phyloP scores from a whole-genome alignment of 2,888 invertebrate genomes.

The Microplitis deprimator region DNA sequence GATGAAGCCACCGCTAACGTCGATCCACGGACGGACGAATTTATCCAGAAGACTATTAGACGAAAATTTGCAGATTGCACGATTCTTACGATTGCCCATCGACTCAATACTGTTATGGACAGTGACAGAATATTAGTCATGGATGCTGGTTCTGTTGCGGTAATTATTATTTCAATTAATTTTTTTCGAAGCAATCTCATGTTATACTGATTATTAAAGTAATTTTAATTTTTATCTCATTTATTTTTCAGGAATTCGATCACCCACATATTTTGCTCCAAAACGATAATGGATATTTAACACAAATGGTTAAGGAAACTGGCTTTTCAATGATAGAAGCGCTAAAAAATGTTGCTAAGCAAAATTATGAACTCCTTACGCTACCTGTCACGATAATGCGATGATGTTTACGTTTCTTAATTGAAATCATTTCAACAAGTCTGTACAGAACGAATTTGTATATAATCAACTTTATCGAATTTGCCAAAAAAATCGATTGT shows the following conservation, averaged over 20 bases:
- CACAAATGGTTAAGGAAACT: constrained; percentile 78
- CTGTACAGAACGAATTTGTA: too few relatives aligned
- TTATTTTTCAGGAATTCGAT: constrained; percentile 76
- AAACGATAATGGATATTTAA: constrained; percentile 73
- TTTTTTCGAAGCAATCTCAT: background rate
- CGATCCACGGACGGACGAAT: constrained; percentile 81
- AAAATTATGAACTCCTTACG: constrained; percentile 62
- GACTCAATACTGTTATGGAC: constrained; percentile 78
- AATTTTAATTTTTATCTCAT: background rate
- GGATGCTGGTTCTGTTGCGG: constrained; percentile 73
- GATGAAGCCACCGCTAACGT: constrained; percentile 96
- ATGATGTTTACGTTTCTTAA: constrained; percentile 14
- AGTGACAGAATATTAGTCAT: constrained; percentile 75
- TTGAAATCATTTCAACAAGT: background rate
- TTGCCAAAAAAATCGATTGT: too few relatives aligned
- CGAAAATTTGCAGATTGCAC: constrained; percentile 74
- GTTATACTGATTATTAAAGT: background rate
- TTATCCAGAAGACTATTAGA: constrained; percentile 75
- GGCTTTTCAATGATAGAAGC: constrained; percentile 79
- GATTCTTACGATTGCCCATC: constrained; percentile 77
- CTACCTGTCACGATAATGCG: constrained; percentile 22
- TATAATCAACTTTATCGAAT: too few relatives aligned
- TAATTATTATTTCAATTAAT: constrained; percentile 42
- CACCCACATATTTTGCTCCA: constrained; percentile 78
- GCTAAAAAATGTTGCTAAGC: constrained; percentile 77